Evolutionary conservation across 2,888 invertebrate species (phyloP), one percentile per base, ranked within the genome.

Genomic region (Andrena trimmerana): DNA sequence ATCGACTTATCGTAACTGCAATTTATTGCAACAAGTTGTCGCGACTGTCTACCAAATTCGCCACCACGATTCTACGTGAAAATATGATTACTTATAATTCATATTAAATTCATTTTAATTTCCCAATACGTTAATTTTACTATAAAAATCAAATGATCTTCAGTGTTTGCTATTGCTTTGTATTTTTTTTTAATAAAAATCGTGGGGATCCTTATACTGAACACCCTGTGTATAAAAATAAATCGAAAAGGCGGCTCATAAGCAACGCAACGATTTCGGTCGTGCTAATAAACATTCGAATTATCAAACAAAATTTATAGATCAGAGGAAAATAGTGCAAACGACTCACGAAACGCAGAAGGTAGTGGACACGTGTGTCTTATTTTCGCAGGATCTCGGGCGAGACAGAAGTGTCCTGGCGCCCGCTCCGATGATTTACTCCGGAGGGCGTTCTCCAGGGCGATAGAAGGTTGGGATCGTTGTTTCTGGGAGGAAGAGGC

Each of bases 381-480:
- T 92, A 92, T 93, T 93, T 93, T 90, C 86, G 88, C 89, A 90
- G 91, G 89, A 92, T 88, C 84, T 89, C 78, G 86, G 83, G 86
- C 88, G 88, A 87, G 75, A 89, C 89, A 80, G 73, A 84, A 75
- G 67, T 86, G 82, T 90, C 90, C 90, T 91, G 91, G 93, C 92
- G 92, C 91, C 92, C 89, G 82, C 73, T 82, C 67, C 78, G 69
- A 87, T 93, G 90, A 91, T 92, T 91, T 91, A 92, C 88, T 88
- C 67, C 54, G 50, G 60, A 83, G 82, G 91, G 91, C 90, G 91
- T 89, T 86, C 73, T 73, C 67, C 59, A 13, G 6, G 13, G 31
- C 68, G 68, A 83, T 68, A 81, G 72, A 29, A 70, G 78, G 59
- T 67, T 63, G 60, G 48, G 29, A 66, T 36, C 31, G 57, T 60